Evolutionary conservation across 2,888 invertebrate species (phyloP).

Genomic region (Zootermopsis nevadensis): DNA sequence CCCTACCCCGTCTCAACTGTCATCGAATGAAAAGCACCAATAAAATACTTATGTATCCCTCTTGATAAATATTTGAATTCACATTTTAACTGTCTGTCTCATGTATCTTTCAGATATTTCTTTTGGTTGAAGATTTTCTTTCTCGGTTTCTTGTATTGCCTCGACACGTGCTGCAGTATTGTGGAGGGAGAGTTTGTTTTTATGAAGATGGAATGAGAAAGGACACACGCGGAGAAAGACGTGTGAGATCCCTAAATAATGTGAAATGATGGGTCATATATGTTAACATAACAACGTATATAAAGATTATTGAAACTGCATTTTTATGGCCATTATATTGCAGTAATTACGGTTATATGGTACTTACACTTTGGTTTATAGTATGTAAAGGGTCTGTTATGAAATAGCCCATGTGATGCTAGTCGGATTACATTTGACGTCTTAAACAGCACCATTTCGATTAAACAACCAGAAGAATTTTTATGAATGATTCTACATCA

Average conservation of each 20-base stretch:
- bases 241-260: conserved; percentile 7
- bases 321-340: conserved; percentile 65
- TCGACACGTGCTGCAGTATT: neutral
- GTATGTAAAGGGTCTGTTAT: conserved; percentile 29
- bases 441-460: too few relatives aligned
- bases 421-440: too few relatives aligned
- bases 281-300: conserved; percentile 51
- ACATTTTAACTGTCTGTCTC: neutral
- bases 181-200: conserved; percentile 22
- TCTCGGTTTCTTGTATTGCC: neutral
- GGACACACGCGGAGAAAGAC: neutral
- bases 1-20: neutral
- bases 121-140: neutral
- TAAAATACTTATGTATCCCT: neutral
- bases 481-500: too few relatives aligned
- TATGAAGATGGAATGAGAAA: conserved; percentile 2
- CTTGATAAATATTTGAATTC: conserved; percentile 1
- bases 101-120: neutral
- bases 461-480: too few relatives aligned
- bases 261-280: conserved; percentile 43
- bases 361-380: conserved; percentile 29
- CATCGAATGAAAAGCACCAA: neutral
- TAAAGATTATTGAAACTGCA: conserved; percentile 65
- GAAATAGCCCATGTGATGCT: neutral
- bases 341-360: conserved; percentile 56